These are phyloP conservation scores for Ricordea florida DNA, from an alignment of 92 coral and sea anemone genomes.

Conservation along the genomic window DNA sequence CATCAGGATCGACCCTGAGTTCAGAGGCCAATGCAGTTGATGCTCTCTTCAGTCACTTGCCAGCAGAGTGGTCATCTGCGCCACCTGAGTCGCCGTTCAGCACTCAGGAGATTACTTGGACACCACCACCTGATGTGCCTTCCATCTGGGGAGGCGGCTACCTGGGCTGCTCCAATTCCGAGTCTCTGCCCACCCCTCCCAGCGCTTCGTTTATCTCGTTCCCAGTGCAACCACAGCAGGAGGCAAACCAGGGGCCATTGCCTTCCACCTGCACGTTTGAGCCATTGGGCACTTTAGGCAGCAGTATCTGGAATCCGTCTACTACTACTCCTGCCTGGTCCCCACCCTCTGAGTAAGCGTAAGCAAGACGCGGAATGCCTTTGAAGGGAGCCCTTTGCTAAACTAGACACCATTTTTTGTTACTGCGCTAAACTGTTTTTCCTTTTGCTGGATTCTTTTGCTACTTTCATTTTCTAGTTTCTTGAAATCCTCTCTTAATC, in stretches of 20 bases:
- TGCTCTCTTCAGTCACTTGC: slow-evolving; percentile 70
- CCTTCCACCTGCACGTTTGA: slow-evolving; percentile 58
- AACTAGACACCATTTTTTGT: too few relatives aligned
- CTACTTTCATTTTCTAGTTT: too few relatives aligned
- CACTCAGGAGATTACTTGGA: slow-evolving; percentile 37
- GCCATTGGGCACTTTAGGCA: slow-evolving; percentile 43
- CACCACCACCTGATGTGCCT: slow-evolving; percentile 62
- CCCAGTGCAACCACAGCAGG: slow-evolving; percentile 32
- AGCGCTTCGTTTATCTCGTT: slow-evolving; percentile 17
- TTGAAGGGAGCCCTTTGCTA: too few relatives aligned
- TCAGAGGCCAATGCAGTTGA: slow-evolving; percentile 78
- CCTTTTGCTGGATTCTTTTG: too few relatives aligned
- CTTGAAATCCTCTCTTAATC: too few relatives aligned
- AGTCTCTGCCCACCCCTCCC: slow-evolving; percentile 22
- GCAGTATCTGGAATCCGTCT: slow-evolving; percentile 42
- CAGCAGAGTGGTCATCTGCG: slow-evolving; percentile 45
- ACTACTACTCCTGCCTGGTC: slow-evolving; percentile 17
- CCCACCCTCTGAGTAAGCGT: slow-evolving; percentile 15
- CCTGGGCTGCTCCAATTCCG: slow-evolving; percentile 21
- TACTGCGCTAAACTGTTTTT: too few relatives aligned
- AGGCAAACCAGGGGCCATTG: slow-evolving; percentile 6
- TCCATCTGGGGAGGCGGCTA: slow-evolving; percentile 69
- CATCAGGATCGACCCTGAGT: slow-evolving; percentile 8
- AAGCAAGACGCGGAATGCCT: not conserved
- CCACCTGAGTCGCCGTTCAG: slow-evolving; percentile 27